Conservation (phyloP, 2,888 invertebrate species). For the Drosophila subsilvestris region DNA sequence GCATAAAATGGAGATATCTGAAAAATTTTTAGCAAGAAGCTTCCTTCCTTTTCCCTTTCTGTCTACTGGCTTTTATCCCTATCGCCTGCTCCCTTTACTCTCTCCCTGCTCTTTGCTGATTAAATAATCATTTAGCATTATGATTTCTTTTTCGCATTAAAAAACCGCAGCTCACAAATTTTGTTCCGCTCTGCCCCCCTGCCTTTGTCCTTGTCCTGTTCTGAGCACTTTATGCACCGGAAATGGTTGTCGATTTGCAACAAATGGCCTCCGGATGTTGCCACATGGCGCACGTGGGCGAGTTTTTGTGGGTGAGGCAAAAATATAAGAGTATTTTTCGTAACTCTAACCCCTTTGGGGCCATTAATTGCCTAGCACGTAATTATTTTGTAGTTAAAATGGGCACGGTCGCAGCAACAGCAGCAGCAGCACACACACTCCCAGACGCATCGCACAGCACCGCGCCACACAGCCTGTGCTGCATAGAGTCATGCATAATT, state of each 20-base stretch:
- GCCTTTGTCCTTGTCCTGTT: background rate
- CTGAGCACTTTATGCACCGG: conserved; percentile 57
- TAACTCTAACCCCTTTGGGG: conserved; percentile 69
- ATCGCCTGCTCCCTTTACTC: background rate
- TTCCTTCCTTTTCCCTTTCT: no score
- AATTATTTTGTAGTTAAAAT: conserved; percentile 79
- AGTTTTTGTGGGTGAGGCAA: conserved; percentile 32
- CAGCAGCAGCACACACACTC: conserved; percentile 10
- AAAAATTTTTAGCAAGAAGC: no score
- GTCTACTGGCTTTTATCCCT: background rate
- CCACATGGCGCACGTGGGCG: conserved; percentile 69
- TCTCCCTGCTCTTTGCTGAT: conserved; percentile 18
- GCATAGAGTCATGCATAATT: conserved; percentile 66
- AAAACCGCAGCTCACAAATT: conserved; percentile 56
- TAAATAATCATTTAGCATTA: conserved; percentile 60
- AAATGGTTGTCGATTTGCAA: conserved; percentile 76
- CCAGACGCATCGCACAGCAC: conserved; percentile 8
- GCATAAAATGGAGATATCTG: no score
- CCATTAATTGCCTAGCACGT: conserved; percentile 75
- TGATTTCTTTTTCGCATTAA: conserved; percentile 47
- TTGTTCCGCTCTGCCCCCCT: conserved; percentile 21
- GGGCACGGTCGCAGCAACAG: conserved; percentile 45
- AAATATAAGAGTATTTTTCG: conserved; percentile 39
- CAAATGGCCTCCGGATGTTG: conserved; percentile 78
- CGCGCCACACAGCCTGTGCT: conserved; percentile 19